Evolutionary conservation across 2,113 vertebrate genomes (phyloP).

Genomic region (Epinephelus fuscoguttatus): DNA sequence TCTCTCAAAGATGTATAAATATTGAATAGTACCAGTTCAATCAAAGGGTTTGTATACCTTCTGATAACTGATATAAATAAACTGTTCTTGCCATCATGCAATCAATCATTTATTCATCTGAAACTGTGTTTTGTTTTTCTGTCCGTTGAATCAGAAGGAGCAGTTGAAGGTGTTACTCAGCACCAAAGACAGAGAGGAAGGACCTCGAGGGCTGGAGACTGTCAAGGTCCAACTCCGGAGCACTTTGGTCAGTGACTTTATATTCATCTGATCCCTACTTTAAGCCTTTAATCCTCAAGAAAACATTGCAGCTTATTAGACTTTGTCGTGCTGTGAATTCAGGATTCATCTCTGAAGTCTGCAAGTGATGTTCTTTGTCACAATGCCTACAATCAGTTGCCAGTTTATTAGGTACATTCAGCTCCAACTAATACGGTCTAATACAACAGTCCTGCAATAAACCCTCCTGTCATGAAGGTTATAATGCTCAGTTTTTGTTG

Average conservation of each 20-base stretch:
- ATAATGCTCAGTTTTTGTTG: background rate
- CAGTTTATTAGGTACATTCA: background rate
- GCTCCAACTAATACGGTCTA: too few species aligned
- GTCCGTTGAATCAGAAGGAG: constrained; percentile 86
- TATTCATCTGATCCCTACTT: background rate
- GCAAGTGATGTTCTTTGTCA: background rate
- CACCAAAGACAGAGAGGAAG: constrained; percentile 92
- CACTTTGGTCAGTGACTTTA: constrained; percentile 86
- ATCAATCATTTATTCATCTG: background rate
- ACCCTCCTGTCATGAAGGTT: too few species aligned
- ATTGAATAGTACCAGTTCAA: background rate
- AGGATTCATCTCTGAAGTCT: background rate
- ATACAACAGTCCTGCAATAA: too few species aligned
- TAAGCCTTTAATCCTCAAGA: background rate
- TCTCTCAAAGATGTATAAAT: background rate
- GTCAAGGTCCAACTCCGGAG: constrained; percentile 92
- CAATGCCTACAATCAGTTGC: background rate
- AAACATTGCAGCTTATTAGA: background rate
- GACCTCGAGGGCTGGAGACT: constrained; percentile 87
- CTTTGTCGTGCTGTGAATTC: background rate
- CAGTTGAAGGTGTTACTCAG: constrained; percentile 88
- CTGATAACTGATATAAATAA: background rate
- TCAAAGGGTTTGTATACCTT: background rate
- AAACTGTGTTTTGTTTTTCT: background rate
- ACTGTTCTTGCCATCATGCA: background rate